phyloP scores from a whole-genome alignment of 2,888 invertebrate genomes.

The Brachyptera putata region DNA sequence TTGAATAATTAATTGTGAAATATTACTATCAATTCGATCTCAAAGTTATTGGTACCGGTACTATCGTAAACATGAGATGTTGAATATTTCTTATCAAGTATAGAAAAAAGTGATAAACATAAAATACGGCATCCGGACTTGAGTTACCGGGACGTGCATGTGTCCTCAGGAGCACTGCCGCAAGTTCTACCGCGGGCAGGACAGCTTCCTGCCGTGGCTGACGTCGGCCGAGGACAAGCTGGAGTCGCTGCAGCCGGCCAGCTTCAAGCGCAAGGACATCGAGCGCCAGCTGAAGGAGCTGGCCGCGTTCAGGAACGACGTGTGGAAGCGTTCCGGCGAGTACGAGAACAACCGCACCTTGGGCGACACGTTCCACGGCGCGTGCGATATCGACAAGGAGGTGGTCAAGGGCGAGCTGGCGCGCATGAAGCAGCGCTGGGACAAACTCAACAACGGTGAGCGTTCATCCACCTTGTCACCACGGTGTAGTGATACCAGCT shows the following conservation, averaged over 20 bases:
- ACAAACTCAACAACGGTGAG: slow-evolving; percentile 76
- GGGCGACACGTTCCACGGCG: slow-evolving; percentile 81
- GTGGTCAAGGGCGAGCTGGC: slow-evolving; percentile 77
- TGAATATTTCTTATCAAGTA: no score
- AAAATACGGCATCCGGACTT: no score
- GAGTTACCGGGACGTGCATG: no score
- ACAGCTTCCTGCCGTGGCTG: slow-evolving; percentile 84
- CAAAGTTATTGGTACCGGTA: no score
- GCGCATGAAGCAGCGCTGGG: slow-evolving; percentile 84
- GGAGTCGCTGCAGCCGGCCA: slow-evolving; percentile 68
- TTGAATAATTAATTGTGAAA: no score
- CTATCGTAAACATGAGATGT: no score
- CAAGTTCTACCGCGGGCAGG: slow-evolving; percentile 81
- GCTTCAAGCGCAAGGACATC: slow-evolving; percentile 79
- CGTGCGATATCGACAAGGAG: slow-evolving; percentile 89
- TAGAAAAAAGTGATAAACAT: no score
- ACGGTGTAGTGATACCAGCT: no score
- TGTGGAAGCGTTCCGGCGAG: slow-evolving; percentile 91
- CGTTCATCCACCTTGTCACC: no score
- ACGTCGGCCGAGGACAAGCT: slow-evolving; percentile 81
- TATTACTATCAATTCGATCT: no score
- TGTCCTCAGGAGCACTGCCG: slow-evolving; percentile 76
- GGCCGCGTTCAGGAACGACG: slow-evolving; percentile 85
- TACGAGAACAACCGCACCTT: slow-evolving; percentile 82
- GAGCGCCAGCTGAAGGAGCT: slow-evolving; percentile 84